phyloP scores from a whole-genome alignment of 2,888 invertebrate species.

The Sphaerophoria rueppellii region DNA sequence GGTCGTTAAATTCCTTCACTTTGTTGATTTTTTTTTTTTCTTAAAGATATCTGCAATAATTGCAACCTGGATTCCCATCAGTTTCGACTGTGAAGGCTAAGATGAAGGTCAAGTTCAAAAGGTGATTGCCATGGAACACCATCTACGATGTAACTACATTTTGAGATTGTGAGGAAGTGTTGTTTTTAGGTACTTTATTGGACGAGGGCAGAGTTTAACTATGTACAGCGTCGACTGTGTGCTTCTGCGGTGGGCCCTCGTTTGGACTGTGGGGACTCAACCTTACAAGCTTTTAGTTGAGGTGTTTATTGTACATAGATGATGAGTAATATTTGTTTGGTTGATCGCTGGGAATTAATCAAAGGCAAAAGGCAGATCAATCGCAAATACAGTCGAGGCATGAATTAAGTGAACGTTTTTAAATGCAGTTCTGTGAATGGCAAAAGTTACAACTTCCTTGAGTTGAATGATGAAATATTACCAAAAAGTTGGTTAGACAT shows the following conservation, averaged over 20 bases:
- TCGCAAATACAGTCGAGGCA: too few species aligned
- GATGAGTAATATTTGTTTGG: slow-evolving; percentile 33
- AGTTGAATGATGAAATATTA: too few species aligned
- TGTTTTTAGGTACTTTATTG: neutral
- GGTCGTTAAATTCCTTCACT: slow-evolving; percentile 18
- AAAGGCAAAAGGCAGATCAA: neutral
- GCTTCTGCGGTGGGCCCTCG: slow-evolving; percentile 43
- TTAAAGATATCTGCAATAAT: slow-evolving; percentile 1
- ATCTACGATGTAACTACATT: neutral
- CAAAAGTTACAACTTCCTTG: too few species aligned
- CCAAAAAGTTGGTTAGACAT: too few species aligned
- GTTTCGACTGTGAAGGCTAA: slow-evolving; percentile 39
- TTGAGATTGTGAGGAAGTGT: slow-evolving; percentile 43
- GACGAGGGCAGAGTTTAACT: slow-evolving; percentile 68
- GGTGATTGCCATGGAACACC: slow-evolving; percentile 63
- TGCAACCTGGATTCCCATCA: slow-evolving; percentile 52
- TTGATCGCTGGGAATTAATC: slow-evolving; percentile 46
- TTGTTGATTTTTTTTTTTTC: slow-evolving; percentile 18
- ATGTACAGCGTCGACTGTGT: slow-evolving; percentile 41
- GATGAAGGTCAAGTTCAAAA: slow-evolving; percentile 73
- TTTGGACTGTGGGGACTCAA: neutral
- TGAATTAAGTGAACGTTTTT: too few species aligned
- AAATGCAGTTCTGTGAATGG: too few species aligned
- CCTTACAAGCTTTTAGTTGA: slow-evolving; percentile 12
- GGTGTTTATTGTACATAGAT: neutral